A percentile compares a stretch with the other conserved stretches of the same genome.
phyloP scores from a whole-genome alignment of 1,140 invertebrate species.

The Hypothenemus hampei region DNA sequence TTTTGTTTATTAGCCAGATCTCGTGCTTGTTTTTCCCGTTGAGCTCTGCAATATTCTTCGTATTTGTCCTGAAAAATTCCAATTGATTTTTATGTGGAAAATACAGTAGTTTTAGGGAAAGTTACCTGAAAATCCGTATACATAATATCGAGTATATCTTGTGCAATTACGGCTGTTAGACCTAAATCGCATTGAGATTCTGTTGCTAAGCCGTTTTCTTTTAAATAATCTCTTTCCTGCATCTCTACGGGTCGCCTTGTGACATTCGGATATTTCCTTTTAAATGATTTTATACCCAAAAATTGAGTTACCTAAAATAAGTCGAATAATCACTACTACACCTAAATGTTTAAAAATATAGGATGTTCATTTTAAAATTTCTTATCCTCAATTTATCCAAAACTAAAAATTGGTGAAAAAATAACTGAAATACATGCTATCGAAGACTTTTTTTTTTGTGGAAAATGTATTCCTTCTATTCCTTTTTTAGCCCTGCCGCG shows the following conservation, averaged over 20 bases:
- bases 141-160: constrained; percentile 93
- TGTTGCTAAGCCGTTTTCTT: constrained; percentile 74
- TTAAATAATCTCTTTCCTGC: constrained; percentile 84
- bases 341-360: no score
- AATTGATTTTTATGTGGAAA: not conserved
- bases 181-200: constrained; percentile 92
- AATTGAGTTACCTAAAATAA: constrained; percentile 88
- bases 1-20: constrained; percentile 68
- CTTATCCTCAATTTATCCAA: no score
- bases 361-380: no score
- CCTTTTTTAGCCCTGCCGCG: no score
- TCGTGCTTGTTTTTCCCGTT: constrained; percentile 73
- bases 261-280: constrained; percentile 83
- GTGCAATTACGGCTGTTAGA: constrained; percentile 83
- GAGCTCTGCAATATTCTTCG: constrained; percentile 81
- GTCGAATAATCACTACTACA: no score
- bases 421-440: no score
- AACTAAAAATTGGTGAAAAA: no score
- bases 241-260: constrained; percentile 78
- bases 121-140: constrained; percentile 77
- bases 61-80: constrained; percentile 64
- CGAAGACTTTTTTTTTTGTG: no score
- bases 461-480: no score
- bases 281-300: constrained; percentile 90
- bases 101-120: not conserved